Percentiles rank a stretch among this genome's conserved stretches.
Conservation (phyloP, 2,888 invertebrate species). For the Lordiphosa fenestrarum region DNA sequence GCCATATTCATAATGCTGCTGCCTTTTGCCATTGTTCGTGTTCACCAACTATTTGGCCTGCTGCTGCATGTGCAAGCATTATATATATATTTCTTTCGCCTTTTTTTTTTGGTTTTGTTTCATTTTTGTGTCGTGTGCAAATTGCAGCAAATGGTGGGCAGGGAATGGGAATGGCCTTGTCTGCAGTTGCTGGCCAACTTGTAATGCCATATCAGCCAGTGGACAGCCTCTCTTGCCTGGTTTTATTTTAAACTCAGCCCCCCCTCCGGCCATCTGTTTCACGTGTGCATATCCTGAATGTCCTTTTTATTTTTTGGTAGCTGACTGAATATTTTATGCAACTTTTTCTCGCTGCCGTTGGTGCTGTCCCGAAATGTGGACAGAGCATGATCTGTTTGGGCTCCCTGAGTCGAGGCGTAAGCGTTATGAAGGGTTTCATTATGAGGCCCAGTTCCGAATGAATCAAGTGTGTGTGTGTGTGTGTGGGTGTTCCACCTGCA, state of each 20-base stretch:
- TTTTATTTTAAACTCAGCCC: conserved; percentile 19
- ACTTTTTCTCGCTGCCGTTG: conserved; percentile 22
- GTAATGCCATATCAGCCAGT: conserved; percentile 65
- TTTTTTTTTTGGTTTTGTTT: conserved; percentile 8
- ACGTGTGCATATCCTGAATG: conserved; percentile 38
- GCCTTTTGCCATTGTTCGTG: conserved; percentile 29
- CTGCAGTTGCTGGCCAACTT: conserved; percentile 63
- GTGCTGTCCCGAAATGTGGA: not conserved
- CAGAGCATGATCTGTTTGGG: not conserved
- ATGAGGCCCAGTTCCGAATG: no score
- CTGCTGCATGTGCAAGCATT: conserved; percentile 31
- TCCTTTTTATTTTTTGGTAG: conserved; percentile 2
- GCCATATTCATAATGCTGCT: conserved; percentile 38
- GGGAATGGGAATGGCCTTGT: conserved; percentile 37
- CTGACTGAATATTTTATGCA: conserved; percentile 35
- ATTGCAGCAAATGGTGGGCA: conserved; percentile 55
- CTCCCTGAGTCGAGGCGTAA: conserved; percentile 1
- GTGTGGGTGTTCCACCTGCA: no score
- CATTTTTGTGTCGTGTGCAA: conserved; percentile 34
- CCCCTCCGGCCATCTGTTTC: not conserved
- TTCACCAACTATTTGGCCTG: conserved; percentile 5
- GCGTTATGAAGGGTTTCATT: no score
- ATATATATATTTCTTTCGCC: conserved; percentile 8
- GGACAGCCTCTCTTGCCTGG: conserved; percentile 45
- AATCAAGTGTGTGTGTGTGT: no score